Conservation (phyloP, 2,113 vertebrate genomes). For the Athene noctua region DNA sequence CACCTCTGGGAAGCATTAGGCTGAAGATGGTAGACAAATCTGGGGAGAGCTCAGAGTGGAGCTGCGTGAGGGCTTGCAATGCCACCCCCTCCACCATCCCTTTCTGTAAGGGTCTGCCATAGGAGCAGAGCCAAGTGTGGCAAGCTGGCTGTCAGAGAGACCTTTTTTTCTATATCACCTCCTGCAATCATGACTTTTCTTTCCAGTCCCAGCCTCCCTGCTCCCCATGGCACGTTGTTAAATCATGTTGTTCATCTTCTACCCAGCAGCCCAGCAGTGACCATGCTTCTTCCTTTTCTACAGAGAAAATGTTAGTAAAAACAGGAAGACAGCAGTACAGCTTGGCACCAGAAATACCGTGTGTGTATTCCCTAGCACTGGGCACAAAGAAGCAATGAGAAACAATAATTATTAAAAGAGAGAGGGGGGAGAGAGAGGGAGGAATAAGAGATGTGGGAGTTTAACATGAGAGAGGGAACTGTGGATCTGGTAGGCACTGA, state of each 20-base stretch:
- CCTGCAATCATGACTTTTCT: not conserved
- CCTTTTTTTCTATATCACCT: not conserved
- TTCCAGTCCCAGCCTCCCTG: not conserved
- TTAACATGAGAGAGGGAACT: not conserved
- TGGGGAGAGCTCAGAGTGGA: not conserved
- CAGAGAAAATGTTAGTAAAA: not conserved
- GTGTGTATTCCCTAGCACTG: not conserved
- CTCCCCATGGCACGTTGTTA: accelerated
- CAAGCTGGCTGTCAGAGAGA: not conserved
- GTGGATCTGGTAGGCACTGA: not conserved
- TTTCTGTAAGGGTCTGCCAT: accelerated
- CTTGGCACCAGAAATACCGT: not conserved
- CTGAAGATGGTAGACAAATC: not conserved
- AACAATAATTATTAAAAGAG: not conserved
- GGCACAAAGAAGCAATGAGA: not conserved
- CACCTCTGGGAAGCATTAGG: not conserved
- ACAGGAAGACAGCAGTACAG: not conserved
- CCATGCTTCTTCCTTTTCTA: not conserved
- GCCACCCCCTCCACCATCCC: not conserved
- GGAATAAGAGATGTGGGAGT: not conserved
- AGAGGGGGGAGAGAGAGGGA: not conserved
- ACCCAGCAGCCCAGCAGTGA: not conserved
- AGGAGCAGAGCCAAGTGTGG: not conserved
- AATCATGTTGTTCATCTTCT: not conserved
- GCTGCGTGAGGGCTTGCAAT: not conserved